Base-by-base conservation (phyloP, 2,888 invertebrate species). In the Corbicula japonica region DNA sequence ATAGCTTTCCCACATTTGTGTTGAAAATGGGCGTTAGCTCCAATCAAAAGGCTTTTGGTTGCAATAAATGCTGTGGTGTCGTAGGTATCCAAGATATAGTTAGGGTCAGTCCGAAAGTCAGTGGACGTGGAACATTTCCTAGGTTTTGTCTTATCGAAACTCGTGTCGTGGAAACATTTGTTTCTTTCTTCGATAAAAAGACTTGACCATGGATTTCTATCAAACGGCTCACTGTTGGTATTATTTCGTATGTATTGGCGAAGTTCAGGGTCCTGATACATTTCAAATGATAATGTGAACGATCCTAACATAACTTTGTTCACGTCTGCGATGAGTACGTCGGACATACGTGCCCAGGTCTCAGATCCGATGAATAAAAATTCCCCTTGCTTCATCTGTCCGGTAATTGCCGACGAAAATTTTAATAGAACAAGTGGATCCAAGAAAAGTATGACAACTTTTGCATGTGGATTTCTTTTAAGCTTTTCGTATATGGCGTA, bases 361-460 rank as follows among this genome's bases (percentile, higher is more conserved):
- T 80, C 80, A 1, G 85, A 83, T n/a, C 83, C 85, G 44, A 85
- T 80, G 12, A 83, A 83, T 15, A 85, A 21, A 28, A 83, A 85
- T 28, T 83, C 75, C 1, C 80, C 82, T 35, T 35, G 60, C 0
- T 66, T 46, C 62, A 78, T n/a, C 32, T 44, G 35, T 12, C 21
- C n/a, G 12, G 62, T 46, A 0, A 83, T 10, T 15, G 41, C 50
- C 8, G 18, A 6, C 28, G 78, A 38, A 0, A 80, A 56, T 2
- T 34, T 44, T 28, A 30, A 21, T 12, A 79, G 26, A 2, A 78
- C 63, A 26, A 78, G 70, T 21, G 82, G 70, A 18, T 63, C 26
- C 26, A 83, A 1, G 44, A 85, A 80, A 10, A 78, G 23, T 30
- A 85, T 68, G 10, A 85, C 76, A 65, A 83, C 68, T 35, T 71